Evolutionary conservation across 2,113 vertebrate genomes (phyloP).

Genomic region (Collichthys lucidus): DNA sequence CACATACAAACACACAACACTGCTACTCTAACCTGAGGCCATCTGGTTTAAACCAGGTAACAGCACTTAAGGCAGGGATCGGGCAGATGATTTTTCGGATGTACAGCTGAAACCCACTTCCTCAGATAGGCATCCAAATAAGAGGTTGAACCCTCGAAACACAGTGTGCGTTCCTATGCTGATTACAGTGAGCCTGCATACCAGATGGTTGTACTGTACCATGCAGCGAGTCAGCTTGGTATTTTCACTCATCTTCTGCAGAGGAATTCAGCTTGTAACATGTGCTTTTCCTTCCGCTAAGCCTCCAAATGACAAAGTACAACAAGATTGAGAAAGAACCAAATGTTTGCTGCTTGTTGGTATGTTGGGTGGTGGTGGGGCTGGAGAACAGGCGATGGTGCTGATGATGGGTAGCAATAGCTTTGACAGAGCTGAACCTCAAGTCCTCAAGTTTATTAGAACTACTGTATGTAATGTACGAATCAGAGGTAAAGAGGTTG

Average conservation of each 20-base stretch:
- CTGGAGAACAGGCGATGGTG: no score
- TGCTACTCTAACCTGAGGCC: conserved; percentile 28
- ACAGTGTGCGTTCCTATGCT: conserved; percentile 39
- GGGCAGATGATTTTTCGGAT: conserved; percentile 5
- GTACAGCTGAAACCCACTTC: conserved; percentile 68
- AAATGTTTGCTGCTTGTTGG: conserved; percentile 8
- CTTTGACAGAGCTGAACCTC: no score
- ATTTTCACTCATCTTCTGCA: conserved; percentile 12
- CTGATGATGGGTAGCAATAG: no score
- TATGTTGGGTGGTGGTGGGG: conserved; percentile 9
- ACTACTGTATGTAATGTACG: no score
- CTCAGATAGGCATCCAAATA: conserved; percentile 65
- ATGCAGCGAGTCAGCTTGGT: neutral
- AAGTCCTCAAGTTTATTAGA: no score
- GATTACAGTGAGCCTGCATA: conserved; percentile 73
- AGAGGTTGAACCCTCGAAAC: conserved; percentile 59
- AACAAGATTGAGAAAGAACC: neutral
- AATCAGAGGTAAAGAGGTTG: no score
- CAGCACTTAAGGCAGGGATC: conserved; percentile 9
- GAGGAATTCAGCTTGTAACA: conserved; percentile 52
- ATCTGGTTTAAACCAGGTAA: conserved; percentile 46
- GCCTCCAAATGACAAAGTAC: conserved; percentile 62
- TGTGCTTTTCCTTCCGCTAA: conserved; percentile 39
- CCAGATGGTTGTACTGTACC: conserved; percentile 65
- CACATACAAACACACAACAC: neutral